Base-by-base conservation (phyloP, 2,888 invertebrate genomes). In the Lamellibrachia columna region DNA sequence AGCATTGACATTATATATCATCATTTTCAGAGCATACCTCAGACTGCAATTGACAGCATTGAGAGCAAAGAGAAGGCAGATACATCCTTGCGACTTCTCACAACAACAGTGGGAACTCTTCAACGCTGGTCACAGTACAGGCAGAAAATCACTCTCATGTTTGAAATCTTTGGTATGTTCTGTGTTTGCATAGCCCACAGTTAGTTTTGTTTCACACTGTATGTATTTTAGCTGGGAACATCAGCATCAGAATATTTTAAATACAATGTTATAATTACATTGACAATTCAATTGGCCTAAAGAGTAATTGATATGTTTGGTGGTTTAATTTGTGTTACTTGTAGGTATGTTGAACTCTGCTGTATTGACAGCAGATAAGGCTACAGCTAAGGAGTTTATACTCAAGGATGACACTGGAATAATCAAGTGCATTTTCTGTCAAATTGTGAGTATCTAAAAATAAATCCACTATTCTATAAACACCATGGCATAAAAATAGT, bases 111-210 rank as follows among this genome's bases (percentile, higher is more conserved):
- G 15, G 75, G 7, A 11, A 75, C 22, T 22, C 75, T 75, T 22
- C 75, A 91, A 53, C 92, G 92, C 52, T 93, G 93, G 93, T n/a
- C 91, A 7, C 55, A 90, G 15, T 90, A 93, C 58, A 93, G 55
- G 52, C 60, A 93, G 40, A 92, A 92, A 91, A 90, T 53, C 28
- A 53, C 93, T 2, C 91, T 93, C 90, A 91, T 93, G 52, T 93
- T 93, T 90, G 93, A 92, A 91, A 58, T 92, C 15, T 53, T 92
- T 11, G 93, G 93, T 93, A 92, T n/a, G 91, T 90, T 75, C 15
- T 40, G 0, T 40, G 40, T 40, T 40, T 40, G 40, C 40, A 40
- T 40, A 11, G 4, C 11, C 60, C 22, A 60, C 60, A 15, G 0
- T 60, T 60, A 60, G 11, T 60, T 15, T 22, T 15, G 75, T 75